Base-by-base conservation (phyloP, 2,113 vertebrate genomes). In the Heterochromis multidens region DNA sequence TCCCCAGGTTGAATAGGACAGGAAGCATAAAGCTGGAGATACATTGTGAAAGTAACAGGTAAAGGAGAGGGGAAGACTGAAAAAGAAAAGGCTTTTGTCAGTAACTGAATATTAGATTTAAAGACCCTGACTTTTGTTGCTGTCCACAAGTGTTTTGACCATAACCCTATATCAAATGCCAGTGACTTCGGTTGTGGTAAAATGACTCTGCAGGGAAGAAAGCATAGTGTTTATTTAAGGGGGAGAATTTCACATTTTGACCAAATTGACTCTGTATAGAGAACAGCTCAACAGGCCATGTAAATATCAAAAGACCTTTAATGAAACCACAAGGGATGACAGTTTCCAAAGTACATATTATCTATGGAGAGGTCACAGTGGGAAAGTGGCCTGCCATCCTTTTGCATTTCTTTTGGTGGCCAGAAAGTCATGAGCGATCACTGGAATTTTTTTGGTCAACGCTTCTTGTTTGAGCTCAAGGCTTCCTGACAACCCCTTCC, bases 181-280 rank as follows among this genome's bases (percentile, higher is more conserved):
- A 82, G 96, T 96, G 86, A 97, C 97, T 88, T 86, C 96, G 82
- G 96, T 97, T 94, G 97, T 96, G 92, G 96, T 95, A 88, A 96
- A 96, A 93, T 86, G 95, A 95, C 31, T 97, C 87, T 76, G 82
- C 91, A 82, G 89, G 90, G 89, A 97, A 97, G 91, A 96, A 97
- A 97, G 96, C 95, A 96, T 96, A 86, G 85, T 94, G 86, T 95
- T 95, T 94, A 92, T 88, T 93, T 89, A 94, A 93, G 83, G 85
- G 85, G 82, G 74, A 92, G 89, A 92, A 92, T 93, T 94, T 94
- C 87, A 90, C 80, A 91, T 94, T 93, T 90, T 88, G 87, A 89
- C 92, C 82, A 91, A 94, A 93, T 92, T 82, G 80, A 93, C 89
- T 92, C 88, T 83, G 81, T 85, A 88, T 86, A 88, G 83, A 79